Evolutionary conservation across 2,888 invertebrate genomes (phyloP), one percentile per base, ranked within the genome.

Genomic region (Troilus luridus): DNA sequence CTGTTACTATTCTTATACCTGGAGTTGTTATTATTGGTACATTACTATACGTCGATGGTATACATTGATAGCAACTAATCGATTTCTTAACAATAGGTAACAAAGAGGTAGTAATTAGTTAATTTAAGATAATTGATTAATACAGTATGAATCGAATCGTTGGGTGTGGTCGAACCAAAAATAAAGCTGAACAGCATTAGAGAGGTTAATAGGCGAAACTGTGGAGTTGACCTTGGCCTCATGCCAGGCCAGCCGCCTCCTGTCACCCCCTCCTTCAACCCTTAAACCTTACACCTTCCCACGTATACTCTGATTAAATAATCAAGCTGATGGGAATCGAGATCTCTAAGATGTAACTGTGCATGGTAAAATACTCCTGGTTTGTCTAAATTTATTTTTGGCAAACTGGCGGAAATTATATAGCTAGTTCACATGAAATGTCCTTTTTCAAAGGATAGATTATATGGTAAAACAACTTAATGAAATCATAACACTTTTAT

Each of bases 161-260:
- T 77, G 72, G 72, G 72, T 77, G 72, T 27, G 72, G 72, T 41
- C 8, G 7, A 77, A 77, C 27, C 41, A 41, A 77, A 77, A 77
- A 77, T 77, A 77, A 77, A 77, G 41, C 17, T 77, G 72, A 77
- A 19, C 12, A 77, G 72, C 41, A 77, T 77, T 77, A 77, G 72
- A 24, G 72, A 77, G 72, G 72, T 77, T 77, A 77, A 77, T 77
- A 77, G 72, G 72, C 72, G 27, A 77, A 77, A 41, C 72, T 77
- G 72, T 77, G 9, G 72, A n/a, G 41, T 8, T 77, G 72, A 77
- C 72, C 72, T 77, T 77, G 72, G 72, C 72, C 72, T 19, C 41
- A 3, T 77, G 72, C 72, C 72, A 77, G 72, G 27, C 64, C n/a
- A 10, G 24, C 64, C 11, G 64, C n/a, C 64, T 64, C 64, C n/a